Conservation (phyloP, 1,140 invertebrate genomes). For the Linepithema humile region DNA sequence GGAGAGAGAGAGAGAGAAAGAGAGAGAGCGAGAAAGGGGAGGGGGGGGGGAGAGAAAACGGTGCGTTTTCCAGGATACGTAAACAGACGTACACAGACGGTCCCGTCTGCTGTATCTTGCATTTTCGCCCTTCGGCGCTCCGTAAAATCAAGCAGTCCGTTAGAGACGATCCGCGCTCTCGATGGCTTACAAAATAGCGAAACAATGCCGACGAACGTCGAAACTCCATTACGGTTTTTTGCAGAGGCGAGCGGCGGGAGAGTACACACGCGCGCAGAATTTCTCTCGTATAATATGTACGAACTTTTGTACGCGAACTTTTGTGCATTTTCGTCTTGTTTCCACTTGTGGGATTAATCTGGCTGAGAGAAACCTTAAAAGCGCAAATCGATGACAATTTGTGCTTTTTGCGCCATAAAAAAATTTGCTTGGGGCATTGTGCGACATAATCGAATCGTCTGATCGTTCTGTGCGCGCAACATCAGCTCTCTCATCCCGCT, state of each 20-base stretch:
- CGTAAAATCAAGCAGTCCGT: slow-evolving; percentile 16
- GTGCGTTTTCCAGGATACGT: slow-evolving; percentile 22
- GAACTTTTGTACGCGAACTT: slow-evolving; percentile 10
- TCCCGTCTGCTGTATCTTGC: slow-evolving; percentile 21
- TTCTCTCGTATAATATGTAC: slow-evolving; percentile 6
- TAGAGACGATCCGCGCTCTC: slow-evolving; percentile 19
- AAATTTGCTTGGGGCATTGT: neutral
- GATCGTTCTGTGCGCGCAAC: neutral
- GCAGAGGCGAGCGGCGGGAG: neutral
- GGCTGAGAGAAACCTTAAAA: neutral
- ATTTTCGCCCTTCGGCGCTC: slow-evolving; percentile 9
- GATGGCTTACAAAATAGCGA: slow-evolving; percentile 64
- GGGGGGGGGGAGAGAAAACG: no score
- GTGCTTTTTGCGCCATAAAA: neutral
- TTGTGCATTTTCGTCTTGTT: neutral
- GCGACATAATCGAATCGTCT: slow-evolving; percentile 6
- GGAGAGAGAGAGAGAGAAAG: neutral
- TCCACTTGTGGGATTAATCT: neutral
- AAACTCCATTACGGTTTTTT: slow-evolving; percentile 55
- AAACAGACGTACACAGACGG: slow-evolving; percentile 1
- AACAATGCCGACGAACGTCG: slow-evolving; percentile 59
- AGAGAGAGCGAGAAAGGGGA: neutral
- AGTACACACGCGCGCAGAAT: neutral
- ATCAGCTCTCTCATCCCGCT: neutral
- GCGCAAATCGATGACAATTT: slow-evolving; percentile 3